Evolutionary conservation across 1,140 invertebrate species (phyloP).

Genomic region (Chrysomallon squamiferum): DNA sequence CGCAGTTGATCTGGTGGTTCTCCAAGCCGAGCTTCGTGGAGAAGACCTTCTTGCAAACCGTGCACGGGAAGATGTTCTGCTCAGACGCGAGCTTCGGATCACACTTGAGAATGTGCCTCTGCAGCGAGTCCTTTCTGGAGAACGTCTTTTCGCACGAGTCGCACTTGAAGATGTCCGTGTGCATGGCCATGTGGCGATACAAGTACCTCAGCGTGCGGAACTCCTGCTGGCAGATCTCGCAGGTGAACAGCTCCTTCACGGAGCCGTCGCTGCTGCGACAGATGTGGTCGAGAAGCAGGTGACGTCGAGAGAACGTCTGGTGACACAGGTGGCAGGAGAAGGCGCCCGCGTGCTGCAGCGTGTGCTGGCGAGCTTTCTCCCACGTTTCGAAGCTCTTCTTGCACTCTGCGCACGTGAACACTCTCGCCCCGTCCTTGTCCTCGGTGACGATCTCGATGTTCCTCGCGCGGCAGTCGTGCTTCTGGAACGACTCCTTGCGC

Average conservation of each 20-base stretch:
- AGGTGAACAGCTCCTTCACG: slow-evolving; percentile 34
- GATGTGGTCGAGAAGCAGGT: slow-evolving; percentile 16
- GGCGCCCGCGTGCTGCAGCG: slow-evolving; percentile 27
- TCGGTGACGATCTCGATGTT: slow-evolving; percentile 18
- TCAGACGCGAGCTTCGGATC: slow-evolving; percentile 42
- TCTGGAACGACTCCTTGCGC: slow-evolving; percentile 43
- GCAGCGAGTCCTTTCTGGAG: slow-evolving; percentile 55
- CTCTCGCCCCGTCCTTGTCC: slow-evolving; percentile 28
- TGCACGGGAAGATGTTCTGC: slow-evolving; percentile 46
- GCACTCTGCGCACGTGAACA: slow-evolving; percentile 35
- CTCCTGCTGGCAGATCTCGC: slow-evolving; percentile 68
- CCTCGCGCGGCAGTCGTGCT: slow-evolving; percentile 43
- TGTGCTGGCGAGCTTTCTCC: slow-evolving; percentile 24
- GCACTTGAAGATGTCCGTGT: slow-evolving; percentile 67
- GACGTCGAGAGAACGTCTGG: slow-evolving; percentile 25
- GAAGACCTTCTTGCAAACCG: slow-evolving; percentile 48
- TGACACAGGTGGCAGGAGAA: slow-evolving; percentile 33
- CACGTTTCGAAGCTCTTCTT: slow-evolving; percentile 30
- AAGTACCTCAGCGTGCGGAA: slow-evolving; percentile 65
- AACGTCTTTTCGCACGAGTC: slow-evolving; percentile 49
- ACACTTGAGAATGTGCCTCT: slow-evolving; percentile 53
- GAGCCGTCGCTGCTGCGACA: slow-evolving; percentile 5
- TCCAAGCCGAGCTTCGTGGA: slow-evolving; percentile 36
- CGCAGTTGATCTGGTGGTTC: slow-evolving; percentile 44
- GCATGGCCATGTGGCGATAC: slow-evolving; percentile 66